Conservation (phyloP, 1,140 invertebrate genomes). For the Procambarus clarkii region DNA sequence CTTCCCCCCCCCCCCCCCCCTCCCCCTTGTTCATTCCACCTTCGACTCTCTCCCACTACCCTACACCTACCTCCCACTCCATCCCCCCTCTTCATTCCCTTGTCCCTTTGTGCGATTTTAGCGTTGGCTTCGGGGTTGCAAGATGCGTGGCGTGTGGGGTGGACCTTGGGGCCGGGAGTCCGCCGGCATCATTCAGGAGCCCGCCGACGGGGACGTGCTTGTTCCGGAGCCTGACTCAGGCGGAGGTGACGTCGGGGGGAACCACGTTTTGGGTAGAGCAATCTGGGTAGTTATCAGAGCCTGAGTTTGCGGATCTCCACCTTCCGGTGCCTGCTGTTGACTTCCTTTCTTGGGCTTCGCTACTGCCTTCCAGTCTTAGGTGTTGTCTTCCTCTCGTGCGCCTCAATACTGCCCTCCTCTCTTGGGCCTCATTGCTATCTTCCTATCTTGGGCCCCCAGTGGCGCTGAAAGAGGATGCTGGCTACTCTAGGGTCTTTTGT, state of each 20-base stretch:
- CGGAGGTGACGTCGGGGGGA: conserved; percentile 36
- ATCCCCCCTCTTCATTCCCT: too few relatives aligned
- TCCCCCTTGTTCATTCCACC: background rate
- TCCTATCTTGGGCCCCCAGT: too few relatives aligned
- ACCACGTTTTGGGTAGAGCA: conserved; percentile 25
- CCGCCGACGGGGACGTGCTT: background rate
- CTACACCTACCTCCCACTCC: too few relatives aligned
- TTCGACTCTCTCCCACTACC: background rate
- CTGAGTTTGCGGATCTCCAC: background rate
- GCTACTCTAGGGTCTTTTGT: too few relatives aligned
- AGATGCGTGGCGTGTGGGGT: background rate
- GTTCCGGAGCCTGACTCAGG: conserved; percentile 7
- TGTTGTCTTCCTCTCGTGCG: too few relatives aligned
- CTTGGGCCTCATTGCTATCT: too few relatives aligned
- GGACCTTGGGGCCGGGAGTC: background rate
- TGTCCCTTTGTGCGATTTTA: background rate
- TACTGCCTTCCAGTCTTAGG: too few relatives aligned
- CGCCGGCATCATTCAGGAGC: background rate
- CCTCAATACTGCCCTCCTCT: too few relatives aligned
- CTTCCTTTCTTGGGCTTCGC: background rate
- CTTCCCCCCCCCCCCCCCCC: background rate
- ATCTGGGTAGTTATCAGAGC: conserved; percentile 29
- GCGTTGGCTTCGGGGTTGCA: background rate
- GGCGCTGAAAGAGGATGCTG: too few relatives aligned
- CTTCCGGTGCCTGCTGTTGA: background rate